phyloP scores from a whole-genome alignment of 2,113 vertebrate species.

The Carlito syrichta region DNA sequence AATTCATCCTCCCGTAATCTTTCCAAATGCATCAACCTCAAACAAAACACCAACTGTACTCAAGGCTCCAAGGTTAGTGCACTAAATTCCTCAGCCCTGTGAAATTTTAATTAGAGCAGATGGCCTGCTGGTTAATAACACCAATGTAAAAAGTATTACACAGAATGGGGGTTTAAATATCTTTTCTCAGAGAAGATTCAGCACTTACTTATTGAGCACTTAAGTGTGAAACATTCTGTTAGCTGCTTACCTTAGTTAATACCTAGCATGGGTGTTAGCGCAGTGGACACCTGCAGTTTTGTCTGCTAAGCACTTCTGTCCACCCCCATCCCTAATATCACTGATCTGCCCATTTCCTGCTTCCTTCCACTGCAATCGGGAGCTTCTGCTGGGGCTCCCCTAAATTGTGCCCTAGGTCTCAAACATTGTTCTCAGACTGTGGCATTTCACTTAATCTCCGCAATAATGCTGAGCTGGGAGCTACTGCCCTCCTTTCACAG shows the following conservation, averaged over 20 bases:
- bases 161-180: neutral
- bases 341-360: neutral
- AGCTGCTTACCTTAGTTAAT: neutral
- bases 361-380: neutral
- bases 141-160: neutral
- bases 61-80: slow-evolving; percentile 24
- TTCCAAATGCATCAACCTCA: slow-evolving; percentile 53
- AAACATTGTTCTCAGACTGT: neutral
- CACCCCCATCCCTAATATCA: neutral
- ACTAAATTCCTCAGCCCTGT: slow-evolving; percentile 79
- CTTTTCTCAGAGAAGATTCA: neutral
- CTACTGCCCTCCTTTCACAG: neutral
- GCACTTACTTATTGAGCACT: neutral
- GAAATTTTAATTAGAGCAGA: slow-evolving; percentile 70
- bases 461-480: neutral
- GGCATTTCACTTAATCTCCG: neutral
- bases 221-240: neutral
- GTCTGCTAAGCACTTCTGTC: neutral
- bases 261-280: neutral
- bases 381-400: neutral
- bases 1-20: slow-evolving; percentile 9
- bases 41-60: slow-evolving; percentile 36
- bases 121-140: slow-evolving; percentile 2
- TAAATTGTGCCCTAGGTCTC: neutral
- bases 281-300: neutral